phyloP scores from a whole-genome alignment of 2,888 invertebrate species.

The Pristionchus japonicus region DNA sequence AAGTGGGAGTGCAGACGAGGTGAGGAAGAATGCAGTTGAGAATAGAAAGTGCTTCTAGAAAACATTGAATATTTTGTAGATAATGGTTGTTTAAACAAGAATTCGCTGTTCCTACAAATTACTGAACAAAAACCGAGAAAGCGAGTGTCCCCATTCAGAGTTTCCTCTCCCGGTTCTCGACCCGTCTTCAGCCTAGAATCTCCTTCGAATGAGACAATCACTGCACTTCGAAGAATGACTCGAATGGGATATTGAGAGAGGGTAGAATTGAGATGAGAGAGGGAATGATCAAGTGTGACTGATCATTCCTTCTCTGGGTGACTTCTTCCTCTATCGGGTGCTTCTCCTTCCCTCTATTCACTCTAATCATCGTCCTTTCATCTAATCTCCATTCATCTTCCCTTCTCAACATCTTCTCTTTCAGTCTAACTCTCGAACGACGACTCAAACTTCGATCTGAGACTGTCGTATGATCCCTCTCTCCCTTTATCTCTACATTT shows the following conservation, averaged over 20 bases:
- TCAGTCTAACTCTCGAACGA: neutral
- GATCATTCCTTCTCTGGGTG: neutral
- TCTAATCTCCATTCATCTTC: too few species aligned
- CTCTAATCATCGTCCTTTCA: neutral
- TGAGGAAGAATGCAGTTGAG: too few species aligned
- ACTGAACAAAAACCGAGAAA: too few species aligned
- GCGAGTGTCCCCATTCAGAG: neutral
- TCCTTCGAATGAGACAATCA: neutral
- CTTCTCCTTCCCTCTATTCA: neutral
- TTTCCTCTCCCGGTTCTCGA: neutral
- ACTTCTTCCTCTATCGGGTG: neutral
- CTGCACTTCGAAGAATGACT: neutral
- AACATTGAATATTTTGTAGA: too few species aligned
- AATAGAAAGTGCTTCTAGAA: too few species aligned
- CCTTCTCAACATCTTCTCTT: neutral
- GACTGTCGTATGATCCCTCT: conserved; percentile 3
- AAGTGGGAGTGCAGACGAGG: conserved; percentile 21
- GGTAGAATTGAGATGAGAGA: neutral
- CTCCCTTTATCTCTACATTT: neutral
- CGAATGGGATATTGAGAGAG: conserved; percentile 6
- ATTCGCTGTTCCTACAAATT: too few species aligned
- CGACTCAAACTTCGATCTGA: conserved; percentile 28
- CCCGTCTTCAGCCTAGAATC: neutral
- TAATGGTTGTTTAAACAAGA: too few species aligned
- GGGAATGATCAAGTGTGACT: neutral